phyloP scores from a whole-genome alignment of 2,113 vertebrate genomes.

The Prochilodus magdalenae region DNA sequence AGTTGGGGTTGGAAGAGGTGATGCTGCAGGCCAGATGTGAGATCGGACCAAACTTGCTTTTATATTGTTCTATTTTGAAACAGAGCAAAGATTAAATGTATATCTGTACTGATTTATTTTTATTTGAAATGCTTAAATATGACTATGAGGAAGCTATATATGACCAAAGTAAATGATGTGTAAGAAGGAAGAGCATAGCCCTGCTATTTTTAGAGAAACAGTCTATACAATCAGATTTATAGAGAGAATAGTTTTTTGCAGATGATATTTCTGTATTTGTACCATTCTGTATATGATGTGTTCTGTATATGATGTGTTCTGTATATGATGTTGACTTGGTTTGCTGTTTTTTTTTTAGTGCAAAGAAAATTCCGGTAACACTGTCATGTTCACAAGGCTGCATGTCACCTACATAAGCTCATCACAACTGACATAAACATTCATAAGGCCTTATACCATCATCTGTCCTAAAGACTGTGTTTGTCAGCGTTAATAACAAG shows the following conservation, averaged over 20 bases:
- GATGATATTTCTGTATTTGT: constrained; percentile 24
- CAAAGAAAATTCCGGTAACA: no score
- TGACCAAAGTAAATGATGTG: constrained; percentile 10
- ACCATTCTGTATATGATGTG: neutral
- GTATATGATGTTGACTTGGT: neutral
- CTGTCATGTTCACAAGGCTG: neutral
- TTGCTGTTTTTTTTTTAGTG: neutral
- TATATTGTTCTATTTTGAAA: neutral
- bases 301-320: constrained; percentile 6
- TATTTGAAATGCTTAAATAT: constrained; percentile 3
- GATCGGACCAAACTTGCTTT: no score
- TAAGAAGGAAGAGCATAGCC: neutral
- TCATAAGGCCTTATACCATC: no score
- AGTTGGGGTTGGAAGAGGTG: neutral
- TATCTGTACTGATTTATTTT: neutral
- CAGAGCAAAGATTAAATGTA: neutral
- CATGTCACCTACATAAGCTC: no score
- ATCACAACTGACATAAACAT: no score
- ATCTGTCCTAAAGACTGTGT: no score
- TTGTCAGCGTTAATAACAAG: no score
- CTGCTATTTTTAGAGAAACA: neutral
- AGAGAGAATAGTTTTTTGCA: constrained; percentile 6
- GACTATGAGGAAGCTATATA: constrained; percentile 1
- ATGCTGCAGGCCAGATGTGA: neutral
- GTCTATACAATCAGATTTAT: neutral